Evolutionary conservation across 2,113 vertebrate genomes (phyloP), one percentile per base, ranked within the genome.

Genomic region (Myodes glareolus): DNA sequence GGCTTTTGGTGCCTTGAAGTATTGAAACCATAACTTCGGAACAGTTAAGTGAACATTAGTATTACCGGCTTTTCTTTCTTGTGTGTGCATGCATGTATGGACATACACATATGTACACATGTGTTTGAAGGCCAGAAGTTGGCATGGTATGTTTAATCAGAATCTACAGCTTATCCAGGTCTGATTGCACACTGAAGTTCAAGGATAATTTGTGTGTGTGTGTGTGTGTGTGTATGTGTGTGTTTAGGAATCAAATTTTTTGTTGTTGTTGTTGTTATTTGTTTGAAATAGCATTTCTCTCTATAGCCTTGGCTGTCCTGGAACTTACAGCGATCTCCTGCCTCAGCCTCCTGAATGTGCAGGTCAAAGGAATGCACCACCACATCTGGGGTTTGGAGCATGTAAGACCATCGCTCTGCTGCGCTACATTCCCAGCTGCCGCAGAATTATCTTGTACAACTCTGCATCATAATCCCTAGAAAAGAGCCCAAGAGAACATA

Each of bases 81-180:
- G n/a, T 45, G 61, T 47, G 12, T 63, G n/a, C n/a, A 19, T 31
- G 39, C 12, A 63, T 85, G 39, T 42, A 27, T 61, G 21, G 13
- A 14, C 11, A 39, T n/a, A 10, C 12, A 8, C 25, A 39, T 61
- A 19, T 13, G 21, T 29, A 10, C 3, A 85, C 29, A 45, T 42
- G 29, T 45, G 39, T 45, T 17, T 67, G 14, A 33, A 84, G 27
- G 61, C 39, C 82, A 45, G 39, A 33, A 31, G 39, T 67, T 45
- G 39, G 21, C 82, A 65, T 65, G 47, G 39, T 6, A 63, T 1
- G n/a, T 31, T 88, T 50, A 76, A 47, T 65, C 7, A 77, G 12
- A 94, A 92, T n/a, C 81, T 95, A n/a, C 3, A 31, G 14, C 80
- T 95, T 70, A 85, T 82, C 21, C 25, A 61, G 36, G 55, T 82